phyloP scores from a whole-genome alignment of 2,797 vertebrate species.

The Acrossocheilus fasciatus region DNA sequence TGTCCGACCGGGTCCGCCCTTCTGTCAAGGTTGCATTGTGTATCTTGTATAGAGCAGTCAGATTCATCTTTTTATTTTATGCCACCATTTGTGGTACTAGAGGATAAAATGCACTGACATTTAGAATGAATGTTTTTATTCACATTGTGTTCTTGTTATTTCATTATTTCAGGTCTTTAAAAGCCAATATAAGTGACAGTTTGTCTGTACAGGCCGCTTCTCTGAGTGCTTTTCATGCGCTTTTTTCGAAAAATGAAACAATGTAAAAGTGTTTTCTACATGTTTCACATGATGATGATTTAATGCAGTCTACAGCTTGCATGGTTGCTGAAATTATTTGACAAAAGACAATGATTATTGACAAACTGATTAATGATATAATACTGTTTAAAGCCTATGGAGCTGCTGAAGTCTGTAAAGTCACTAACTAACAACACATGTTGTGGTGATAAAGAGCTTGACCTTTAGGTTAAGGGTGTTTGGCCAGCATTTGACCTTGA shows the following conservation, averaged over 20 bases:
- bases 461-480: slow-evolving; percentile 93
- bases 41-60: neutral
- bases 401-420: slow-evolving; percentile 5
- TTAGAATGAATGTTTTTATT: slow-evolving; percentile 5
- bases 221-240: neutral
- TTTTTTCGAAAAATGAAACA: neutral
- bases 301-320: neutral
- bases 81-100: neutral
- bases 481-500: slow-evolving; percentile 95
- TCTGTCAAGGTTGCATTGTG: slow-evolving; percentile 28
- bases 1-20: slow-evolving; percentile 64
- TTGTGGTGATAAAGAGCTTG: slow-evolving; percentile 88
- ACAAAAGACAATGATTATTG: neutral
- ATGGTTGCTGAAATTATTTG: neutral
- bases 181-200: neutral
- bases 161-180: neutral
- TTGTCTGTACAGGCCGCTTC: slow-evolving; percentile 6
- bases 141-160: neutral
- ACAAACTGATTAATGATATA: neutral
- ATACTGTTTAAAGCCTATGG: neutral
- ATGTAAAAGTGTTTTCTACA: no score
- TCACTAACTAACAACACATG: slow-evolving; percentile 76
- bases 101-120: slow-evolving; percentile 12
- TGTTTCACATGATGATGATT: neutral
- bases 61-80: slow-evolving; percentile 8